Evolutionary conservation across 2,888 invertebrate species (phyloP).

Genomic region (Eristalinus sepulchralis): DNA sequence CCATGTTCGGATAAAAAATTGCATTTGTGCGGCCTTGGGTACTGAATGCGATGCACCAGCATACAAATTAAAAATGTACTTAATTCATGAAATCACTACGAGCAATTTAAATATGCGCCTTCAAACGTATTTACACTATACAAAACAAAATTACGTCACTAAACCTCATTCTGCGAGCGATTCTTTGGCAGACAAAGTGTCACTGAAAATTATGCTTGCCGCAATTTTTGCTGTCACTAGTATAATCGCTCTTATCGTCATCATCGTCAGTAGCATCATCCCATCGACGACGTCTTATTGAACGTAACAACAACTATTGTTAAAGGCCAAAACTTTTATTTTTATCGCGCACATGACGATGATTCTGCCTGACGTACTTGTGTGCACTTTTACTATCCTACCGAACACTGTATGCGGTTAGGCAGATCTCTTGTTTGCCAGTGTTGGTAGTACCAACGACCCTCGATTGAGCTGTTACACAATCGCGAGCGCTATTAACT

Average conservation of each 20-base stretch:
- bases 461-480: slow-evolving; percentile 47
- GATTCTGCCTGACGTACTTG: background rate
- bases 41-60: background rate
- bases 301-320: slow-evolving; percentile 15
- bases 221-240: background rate
- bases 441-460: slow-evolving; percentile 38
- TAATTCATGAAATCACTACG: no score
- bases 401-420: slow-evolving; percentile 20
- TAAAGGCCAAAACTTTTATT: slow-evolving; percentile 65
- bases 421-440: background rate
- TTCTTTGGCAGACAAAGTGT: slow-evolving; percentile 48
- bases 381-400: slow-evolving; percentile 42
- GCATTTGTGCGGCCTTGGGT: background rate
- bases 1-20: background rate
- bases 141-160: slow-evolving; percentile 33
- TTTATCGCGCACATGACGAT: slow-evolving; percentile 47
- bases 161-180: slow-evolving; percentile 22
- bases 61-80: no score
- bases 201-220: slow-evolving; percentile 19
- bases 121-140: no score
- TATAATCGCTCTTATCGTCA: background rate
- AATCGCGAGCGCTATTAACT: slow-evolving; percentile 31
- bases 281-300: slow-evolving; percentile 1
- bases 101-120: no score
- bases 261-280: slow-evolving; percentile 11